Conservation (phyloP, 2,888 invertebrate species). For the Aphodius granarius region DNA sequence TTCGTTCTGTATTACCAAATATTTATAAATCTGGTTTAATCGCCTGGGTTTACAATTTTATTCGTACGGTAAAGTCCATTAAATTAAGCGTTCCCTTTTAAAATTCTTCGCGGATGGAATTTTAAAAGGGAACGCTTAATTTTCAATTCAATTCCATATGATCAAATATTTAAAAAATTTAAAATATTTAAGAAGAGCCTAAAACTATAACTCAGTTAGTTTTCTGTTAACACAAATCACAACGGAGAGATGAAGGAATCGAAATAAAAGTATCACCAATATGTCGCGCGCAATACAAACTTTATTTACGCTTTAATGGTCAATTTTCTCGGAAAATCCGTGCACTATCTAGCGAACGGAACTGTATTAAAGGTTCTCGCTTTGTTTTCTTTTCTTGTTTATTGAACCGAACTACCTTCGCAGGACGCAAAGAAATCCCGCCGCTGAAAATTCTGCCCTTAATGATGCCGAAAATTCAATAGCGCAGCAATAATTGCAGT, state of each 20-base stretch:
- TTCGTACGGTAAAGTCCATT: too few relatives aligned
- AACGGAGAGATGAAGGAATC: background rate
- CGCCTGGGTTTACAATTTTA: too few relatives aligned
- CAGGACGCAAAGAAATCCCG: background rate
- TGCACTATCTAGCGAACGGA: background rate
- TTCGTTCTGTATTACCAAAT: background rate
- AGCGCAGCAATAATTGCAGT: background rate
- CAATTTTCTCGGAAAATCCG: background rate
- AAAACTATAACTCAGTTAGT: background rate
- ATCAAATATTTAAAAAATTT: too few relatives aligned
- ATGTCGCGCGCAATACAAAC: background rate
- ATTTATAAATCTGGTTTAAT: too few relatives aligned
- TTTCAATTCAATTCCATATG: too few relatives aligned
- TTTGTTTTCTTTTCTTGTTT: background rate
- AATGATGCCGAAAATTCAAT: background rate
- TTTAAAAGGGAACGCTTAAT: too few relatives aligned
- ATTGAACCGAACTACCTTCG: background rate
- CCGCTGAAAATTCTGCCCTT: background rate
- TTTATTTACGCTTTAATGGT: background rate
- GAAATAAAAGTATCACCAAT: background rate
- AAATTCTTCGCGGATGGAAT: too few relatives aligned
- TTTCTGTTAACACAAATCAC: background rate
- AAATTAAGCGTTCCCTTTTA: too few relatives aligned
- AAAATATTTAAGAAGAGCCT: too few relatives aligned
- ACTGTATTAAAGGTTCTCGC: background rate